These are phyloP conservation scores for Callopanchax toddi DNA, from an alignment of 2,113 vertebrate species.

Conservation along the genomic window DNA sequence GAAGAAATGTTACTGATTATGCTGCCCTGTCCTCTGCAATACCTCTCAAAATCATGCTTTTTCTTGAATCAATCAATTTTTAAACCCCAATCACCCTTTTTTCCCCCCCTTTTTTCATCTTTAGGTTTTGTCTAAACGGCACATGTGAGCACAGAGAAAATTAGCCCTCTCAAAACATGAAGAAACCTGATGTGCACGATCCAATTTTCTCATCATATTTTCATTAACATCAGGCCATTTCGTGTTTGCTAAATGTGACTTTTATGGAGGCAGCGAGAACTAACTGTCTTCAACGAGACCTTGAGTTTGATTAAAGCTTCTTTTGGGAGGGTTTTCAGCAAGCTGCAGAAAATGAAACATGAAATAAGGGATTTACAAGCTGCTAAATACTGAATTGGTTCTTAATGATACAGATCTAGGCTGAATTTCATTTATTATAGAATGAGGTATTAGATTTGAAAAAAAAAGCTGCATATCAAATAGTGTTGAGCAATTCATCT, in stretches of 20 bases:
- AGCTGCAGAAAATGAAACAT: neutral
- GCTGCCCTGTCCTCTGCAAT: too few species aligned
- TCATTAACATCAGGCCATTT: slow-evolving; percentile 58
- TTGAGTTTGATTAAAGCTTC: slow-evolving; percentile 38
- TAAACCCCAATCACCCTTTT: neutral
- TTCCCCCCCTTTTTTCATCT: too few species aligned
- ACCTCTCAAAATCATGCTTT: too few species aligned
- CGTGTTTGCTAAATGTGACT: slow-evolving; percentile 52
- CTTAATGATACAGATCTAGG: slow-evolving; percentile 15
- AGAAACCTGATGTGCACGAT: slow-evolving; percentile 22
- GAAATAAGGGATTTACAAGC: slow-evolving; percentile 17
- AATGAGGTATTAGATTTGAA: neutral
- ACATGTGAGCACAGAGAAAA: slow-evolving; percentile 32
- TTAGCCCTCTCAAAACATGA: slow-evolving; percentile 30
- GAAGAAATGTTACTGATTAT: too few species aligned
- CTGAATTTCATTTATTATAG: slow-evolving; percentile 16
- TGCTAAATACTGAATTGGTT: slow-evolving; percentile 14
- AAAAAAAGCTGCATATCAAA: too few species aligned
- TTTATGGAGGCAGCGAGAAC: slow-evolving; percentile 38
- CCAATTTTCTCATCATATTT: slow-evolving; percentile 48
- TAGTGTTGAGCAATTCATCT: too few species aligned
- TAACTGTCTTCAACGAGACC: slow-evolving; percentile 27
- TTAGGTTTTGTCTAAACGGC: slow-evolving; percentile 27
- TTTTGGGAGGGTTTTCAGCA: slow-evolving; percentile 7
- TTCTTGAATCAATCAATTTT: neutral